Conservation (phyloP, 2,113 vertebrate genomes). For the Harpagus bidentatus region DNA sequence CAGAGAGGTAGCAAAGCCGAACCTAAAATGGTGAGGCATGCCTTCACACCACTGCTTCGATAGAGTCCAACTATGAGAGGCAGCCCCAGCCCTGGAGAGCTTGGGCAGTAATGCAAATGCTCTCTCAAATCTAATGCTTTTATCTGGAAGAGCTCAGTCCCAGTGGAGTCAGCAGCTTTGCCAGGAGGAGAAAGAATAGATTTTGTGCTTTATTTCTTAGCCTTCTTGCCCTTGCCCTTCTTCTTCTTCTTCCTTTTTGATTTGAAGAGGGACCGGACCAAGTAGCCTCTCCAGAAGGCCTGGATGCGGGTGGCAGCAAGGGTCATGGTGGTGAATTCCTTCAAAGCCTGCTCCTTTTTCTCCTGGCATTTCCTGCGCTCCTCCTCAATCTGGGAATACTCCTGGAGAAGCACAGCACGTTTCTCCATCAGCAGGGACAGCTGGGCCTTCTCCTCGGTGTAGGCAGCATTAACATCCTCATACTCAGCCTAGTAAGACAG, state of each 20-base stretch:
- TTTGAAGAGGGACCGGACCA: conserved; percentile 76
- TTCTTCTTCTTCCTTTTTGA: conserved; percentile 62
- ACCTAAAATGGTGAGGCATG: not conserved
- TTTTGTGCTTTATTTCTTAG: conserved; percentile 33
- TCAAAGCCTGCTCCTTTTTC: conserved; percentile 64
- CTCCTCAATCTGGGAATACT: conserved; percentile 76
- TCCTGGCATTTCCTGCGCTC: conserved; percentile 61
- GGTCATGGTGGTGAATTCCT: conserved; percentile 67
- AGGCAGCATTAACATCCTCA: conserved; percentile 60
- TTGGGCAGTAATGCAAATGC: not conserved
- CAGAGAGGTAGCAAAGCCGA: not conserved
- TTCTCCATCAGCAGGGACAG: conserved; percentile 67
- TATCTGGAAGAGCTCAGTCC: not conserved
- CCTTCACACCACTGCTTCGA: not conserved
- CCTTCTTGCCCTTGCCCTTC: conserved; percentile 51
- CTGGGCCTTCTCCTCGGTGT: conserved; percentile 71
- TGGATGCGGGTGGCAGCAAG: conserved; percentile 79
- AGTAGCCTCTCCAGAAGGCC: conserved; percentile 78
- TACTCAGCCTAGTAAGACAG: conserved; percentile 68
- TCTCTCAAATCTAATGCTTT: not conserved
- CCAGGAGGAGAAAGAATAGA: not conserved
- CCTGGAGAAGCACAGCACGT: conserved; percentile 66
- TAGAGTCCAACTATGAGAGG: not conserved
- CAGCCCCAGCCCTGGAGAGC: not conserved
- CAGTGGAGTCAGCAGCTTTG: not conserved